These are phyloP conservation scores for Mythimna pallens DNA, from an alignment of 2,888 invertebrate genomes.

Conservation along the genomic window DNA sequence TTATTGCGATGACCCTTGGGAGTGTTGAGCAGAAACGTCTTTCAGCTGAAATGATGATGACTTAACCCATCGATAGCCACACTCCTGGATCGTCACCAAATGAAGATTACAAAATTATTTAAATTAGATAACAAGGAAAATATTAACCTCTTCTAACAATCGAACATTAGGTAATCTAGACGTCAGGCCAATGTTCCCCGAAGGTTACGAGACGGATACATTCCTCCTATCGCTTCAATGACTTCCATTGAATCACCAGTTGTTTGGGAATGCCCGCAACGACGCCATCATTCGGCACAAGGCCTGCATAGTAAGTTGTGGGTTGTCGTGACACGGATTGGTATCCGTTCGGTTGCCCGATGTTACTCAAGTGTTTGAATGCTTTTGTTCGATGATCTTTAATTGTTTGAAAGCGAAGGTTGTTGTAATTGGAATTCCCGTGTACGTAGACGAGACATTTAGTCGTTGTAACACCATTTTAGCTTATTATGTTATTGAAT, in stretches of 20 bases:
- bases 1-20: no score
- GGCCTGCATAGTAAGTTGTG: conserved; percentile 48
- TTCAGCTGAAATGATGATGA: no score
- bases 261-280: conserved; percentile 51
- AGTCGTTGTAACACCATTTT: neutral
- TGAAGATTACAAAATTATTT: neutral
- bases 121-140: conserved; percentile 1
- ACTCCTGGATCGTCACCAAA: neutral
- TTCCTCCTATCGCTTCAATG: conserved; percentile 12
- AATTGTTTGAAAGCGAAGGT: conserved; percentile 33
- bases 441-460: neutral
- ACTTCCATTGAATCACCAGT: conserved; percentile 43
- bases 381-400: conserved; percentile 24
- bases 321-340: conserved; percentile 35
- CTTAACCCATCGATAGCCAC: no score
- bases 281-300: conserved; percentile 44
- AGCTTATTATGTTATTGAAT: no score
- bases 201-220: conserved; percentile 39
- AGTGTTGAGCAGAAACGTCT: no score
- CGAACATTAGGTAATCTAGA: conserved; percentile 14
- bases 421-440: conserved; percentile 29
- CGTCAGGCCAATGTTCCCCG: conserved; percentile 13
- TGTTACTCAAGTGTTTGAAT: conserved; percentile 35
- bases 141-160: neutral
- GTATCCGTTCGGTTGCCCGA: conserved; percentile 31